These are phyloP conservation scores for Cydia pomonella DNA, from an alignment of 1,140 invertebrate species.

Conservation along the genomic window DNA sequence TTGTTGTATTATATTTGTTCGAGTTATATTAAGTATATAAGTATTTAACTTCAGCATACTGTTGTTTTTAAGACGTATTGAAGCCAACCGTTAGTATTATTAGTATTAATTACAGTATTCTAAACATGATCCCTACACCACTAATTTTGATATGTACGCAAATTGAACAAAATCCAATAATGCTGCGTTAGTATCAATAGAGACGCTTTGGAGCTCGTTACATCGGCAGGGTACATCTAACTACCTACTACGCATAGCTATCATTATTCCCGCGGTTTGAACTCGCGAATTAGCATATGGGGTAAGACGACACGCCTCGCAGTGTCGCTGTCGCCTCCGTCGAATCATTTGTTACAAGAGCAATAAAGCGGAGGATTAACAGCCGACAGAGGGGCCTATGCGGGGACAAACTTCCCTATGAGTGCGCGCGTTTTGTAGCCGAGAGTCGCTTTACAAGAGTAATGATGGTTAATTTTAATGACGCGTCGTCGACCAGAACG, in stretches of 20 bases:
- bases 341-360: constrained; percentile 67
- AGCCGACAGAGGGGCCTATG: constrained; percentile 51
- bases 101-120: background rate
- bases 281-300: constrained; percentile 42
- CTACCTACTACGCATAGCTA: constrained; percentile 19
- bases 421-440: constrained; percentile 61
- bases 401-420: constrained; percentile 71
- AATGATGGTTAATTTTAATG: constrained; percentile 81
- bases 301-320: constrained; percentile 40
- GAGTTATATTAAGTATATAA: too few relatives aligned
- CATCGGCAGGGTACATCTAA: background rate
- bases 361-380: constrained; percentile 70
- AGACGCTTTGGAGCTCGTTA: constrained; percentile 9
- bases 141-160: background rate
- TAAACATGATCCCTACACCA: constrained; percentile 1
- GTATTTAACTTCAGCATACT: background rate
- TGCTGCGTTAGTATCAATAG: constrained; percentile 9
- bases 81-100: background rate
- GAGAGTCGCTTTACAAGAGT: constrained; percentile 74
- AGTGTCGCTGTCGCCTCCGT: constrained; percentile 39
- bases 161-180: constrained; percentile 29
- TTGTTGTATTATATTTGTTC: background rate
- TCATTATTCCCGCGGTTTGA: constrained; percentile 17
- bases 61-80: background rate
- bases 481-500: constrained; percentile 67